phyloP scores from a whole-genome alignment of 2,888 invertebrate species.

The Stenodera caucasica region DNA sequence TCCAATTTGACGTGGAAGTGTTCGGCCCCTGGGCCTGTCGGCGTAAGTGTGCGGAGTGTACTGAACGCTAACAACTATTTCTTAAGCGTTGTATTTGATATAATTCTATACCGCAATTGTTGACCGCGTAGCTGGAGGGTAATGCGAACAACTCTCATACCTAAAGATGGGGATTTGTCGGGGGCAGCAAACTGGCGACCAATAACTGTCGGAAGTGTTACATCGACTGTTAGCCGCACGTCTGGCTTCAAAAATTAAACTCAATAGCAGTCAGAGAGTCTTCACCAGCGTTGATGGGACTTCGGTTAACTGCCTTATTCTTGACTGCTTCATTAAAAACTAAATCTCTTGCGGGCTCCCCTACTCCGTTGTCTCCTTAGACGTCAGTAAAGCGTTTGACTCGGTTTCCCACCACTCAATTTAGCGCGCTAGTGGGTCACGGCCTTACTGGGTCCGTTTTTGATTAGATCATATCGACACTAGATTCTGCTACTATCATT shows the following conservation, averaged over 20 bases:
- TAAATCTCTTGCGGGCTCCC: background rate
- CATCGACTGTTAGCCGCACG: background rate
- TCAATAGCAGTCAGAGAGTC: background rate
- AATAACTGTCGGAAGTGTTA: conserved; percentile 6
- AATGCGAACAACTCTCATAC: conserved; percentile 27
- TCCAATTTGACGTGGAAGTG: conserved; percentile 15
- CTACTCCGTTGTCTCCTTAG: conserved; percentile 22
- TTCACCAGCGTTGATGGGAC: conserved; percentile 10
- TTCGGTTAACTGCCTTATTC: conserved; percentile 2
- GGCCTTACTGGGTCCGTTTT: background rate
- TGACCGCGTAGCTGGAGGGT: background rate
- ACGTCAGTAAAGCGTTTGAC: conserved; percentile 29
- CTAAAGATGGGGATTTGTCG: conserved; percentile 18
- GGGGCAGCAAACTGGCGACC: conserved; percentile 1
- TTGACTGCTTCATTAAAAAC: background rate
- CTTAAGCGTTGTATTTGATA: background rate
- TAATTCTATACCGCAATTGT: background rate
- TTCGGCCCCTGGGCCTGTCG: conserved; percentile 28
- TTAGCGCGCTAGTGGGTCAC: background rate
- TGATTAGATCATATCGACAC: background rate
- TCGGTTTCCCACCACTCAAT: conserved; percentile 18
- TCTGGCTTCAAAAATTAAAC: background rate
- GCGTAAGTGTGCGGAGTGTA: conserved; percentile 18
- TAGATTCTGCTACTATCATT: background rate
- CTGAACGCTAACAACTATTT: conserved; percentile 9